Base-by-base conservation (phyloP, 2,888 invertebrate genomes). In the Tholera decimalis region DNA sequence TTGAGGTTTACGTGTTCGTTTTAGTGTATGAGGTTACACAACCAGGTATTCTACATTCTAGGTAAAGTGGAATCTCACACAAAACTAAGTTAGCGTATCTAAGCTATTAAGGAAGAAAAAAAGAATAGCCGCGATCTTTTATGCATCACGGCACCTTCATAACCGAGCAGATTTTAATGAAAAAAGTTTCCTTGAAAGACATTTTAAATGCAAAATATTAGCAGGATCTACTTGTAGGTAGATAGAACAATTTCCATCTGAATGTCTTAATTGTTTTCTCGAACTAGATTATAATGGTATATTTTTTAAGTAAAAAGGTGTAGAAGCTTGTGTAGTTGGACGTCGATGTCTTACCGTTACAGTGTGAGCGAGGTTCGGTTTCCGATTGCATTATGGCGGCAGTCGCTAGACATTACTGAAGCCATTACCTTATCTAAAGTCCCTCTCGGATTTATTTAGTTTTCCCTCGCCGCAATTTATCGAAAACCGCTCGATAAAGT, bases 391-490 rank as follows among this genome's bases (percentile, higher is more conserved):
- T 94, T 94, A 94, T 90, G 90, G 91, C 89, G 87, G 88, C 91
- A 92, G 91, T 92, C 92, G 88, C 91, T 88, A 94, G 93, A 93
- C 95, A 94, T 94, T 94, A 94, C 93, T 90, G 91, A 89, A 92
- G 89, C 95, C 94, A 95, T 95, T 95, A 95, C 95, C 95, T 95
- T 95, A 95, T 95, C 95, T 95, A 93, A 95, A 95, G 95, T 93
- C 94, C 93, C 91, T 94, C 93, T 93, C 91, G 94, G 94, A 95
- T 95, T 95, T 94, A 95, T 95, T 95, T 95, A 95, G 94, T 94
- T 94, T 95, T 94, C 94, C 94, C 93, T 93, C 91, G 92, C 93
- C 93, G 93, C 94, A 93, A 94, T 94, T 95, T 95, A 95, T 95
- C 94, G 95, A 93, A 94, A 94, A 93, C 92, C 94, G 93, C 91